Evolutionary conservation across 2,797 vertebrate species (phyloP), one percentile per base, ranked within the genome.

Genomic region (Sciurus carolinensis): DNA sequence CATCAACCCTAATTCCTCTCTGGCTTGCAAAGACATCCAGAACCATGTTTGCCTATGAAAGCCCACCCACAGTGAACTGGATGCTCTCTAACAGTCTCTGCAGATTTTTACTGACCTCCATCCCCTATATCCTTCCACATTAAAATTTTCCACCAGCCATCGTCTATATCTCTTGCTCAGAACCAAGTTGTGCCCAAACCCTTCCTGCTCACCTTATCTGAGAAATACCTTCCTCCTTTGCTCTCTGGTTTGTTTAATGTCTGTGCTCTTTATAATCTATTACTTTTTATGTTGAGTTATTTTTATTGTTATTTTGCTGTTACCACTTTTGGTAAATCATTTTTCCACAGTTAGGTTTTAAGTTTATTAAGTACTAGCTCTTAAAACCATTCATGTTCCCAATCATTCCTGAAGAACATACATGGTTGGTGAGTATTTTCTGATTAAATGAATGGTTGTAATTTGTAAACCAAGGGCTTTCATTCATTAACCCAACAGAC

Each of bases 251-350:
- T 62, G 50, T 89, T 95, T 72, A 79, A 8, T 47, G 4, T 76
- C 54, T 54, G 2, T n/a, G 20, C 14, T 67, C 22, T 95, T 42
- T 77, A 89, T 72, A 73, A 73, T 47, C 42, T 30, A 44, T 73
- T 44, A 75, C 24, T 14, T 62, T 69, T 1, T 39, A 22, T 81
- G 69, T 88, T 93, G 69, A 85, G n/a, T 72, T 54, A 75, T 64
- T 71, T 83, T 85, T 75, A 26, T 87, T 87, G 90, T 87, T 86
- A 85, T 59, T 91, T 66, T n/a, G 36, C 47, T 81, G 77, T 90
- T 72, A 90, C 73, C 62, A 82, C 50, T 88, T 39, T 93, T n/a
- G 18, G 64, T 50, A 94, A 83, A 44, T n/a, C 54, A 64, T 64
- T 81, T 94, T 90, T 86, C 67, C 42, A 95, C 87, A 79, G 59